Percentiles rank a stretch among this genome's conserved stretches.
Evolutionary conservation across 2,888 invertebrate species (phyloP).

Genomic region (Cosmorhoe ocellata): DNA sequence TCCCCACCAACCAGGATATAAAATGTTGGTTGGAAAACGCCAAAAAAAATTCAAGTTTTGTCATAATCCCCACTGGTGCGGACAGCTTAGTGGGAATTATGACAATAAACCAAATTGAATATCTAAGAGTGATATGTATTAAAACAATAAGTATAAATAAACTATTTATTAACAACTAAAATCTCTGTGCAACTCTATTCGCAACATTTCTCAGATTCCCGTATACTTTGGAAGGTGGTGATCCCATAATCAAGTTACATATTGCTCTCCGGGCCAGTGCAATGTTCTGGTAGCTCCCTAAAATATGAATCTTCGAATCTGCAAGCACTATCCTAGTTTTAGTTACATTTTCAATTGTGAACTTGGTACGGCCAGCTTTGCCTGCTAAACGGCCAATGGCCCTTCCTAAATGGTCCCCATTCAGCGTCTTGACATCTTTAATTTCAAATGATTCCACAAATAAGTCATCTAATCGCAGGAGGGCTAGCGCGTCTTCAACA

Average conservation of each 20-base stretch:
- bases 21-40: too few relatives aligned
- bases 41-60: too few relatives aligned
- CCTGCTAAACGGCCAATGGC: conserved; percentile 99
- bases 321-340: conserved; percentile 99
- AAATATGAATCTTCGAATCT: conserved; percentile 97
- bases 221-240: conserved; percentile 98
- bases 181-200: conserved; percentile 90
- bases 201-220: conserved; percentile 95
- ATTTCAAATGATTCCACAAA: conserved; percentile 99
- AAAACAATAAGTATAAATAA: conserved; percentile 37
- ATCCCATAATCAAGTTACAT: conserved; percentile 97
- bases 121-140: too few relatives aligned
- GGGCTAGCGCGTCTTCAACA: conserved; percentile 97
- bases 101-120: too few relatives aligned
- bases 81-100: too few relatives aligned
- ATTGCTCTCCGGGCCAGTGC: conserved; percentile 96
- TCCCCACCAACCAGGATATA: too few relatives aligned
- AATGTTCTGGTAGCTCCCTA: conserved; percentile 98
- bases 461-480: conserved; percentile 96
- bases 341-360: conserved; percentile 99
- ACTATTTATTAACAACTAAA: conserved; percentile 69
- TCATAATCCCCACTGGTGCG: too few relatives aligned
- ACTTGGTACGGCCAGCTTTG: conserved; percentile 98
- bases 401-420: conserved; percentile 97
- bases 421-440: conserved; percentile 96